A percentile compares a stretch with the other conserved stretches of the same genome.
phyloP scores from a whole-genome alignment of 2,888 invertebrate genomes.

The Therioaphis trifolii region DNA sequence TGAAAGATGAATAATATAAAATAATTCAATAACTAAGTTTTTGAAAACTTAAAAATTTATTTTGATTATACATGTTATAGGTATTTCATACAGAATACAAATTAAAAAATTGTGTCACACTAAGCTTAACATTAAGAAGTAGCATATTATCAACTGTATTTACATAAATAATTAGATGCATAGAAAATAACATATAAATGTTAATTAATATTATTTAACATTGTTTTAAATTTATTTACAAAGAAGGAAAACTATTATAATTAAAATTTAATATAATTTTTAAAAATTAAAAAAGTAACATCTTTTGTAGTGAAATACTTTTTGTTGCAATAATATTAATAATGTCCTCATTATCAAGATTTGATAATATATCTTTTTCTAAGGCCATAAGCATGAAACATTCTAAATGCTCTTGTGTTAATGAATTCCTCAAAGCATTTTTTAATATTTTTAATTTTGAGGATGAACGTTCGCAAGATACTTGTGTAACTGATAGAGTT shows the following conservation, averaged over 20 bases:
- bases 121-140: neutral
- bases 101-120: neutral
- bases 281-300: slow-evolving; percentile 28
- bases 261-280: slow-evolving; percentile 1
- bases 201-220: neutral
- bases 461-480: slow-evolving; percentile 43
- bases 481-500: slow-evolving; percentile 34
- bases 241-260: neutral
- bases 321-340: slow-evolving; percentile 2
- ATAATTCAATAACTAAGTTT: too few species aligned
- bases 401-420: slow-evolving; percentile 41
- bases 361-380: slow-evolving; percentile 48
- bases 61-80: neutral
- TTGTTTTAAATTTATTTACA: neutral
- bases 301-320: neutral
- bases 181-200: neutral
- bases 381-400: slow-evolving; percentile 45
- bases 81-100: slow-evolving; percentile 13
- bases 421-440: slow-evolving; percentile 26
- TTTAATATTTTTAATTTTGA: slow-evolving; percentile 53
- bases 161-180: neutral
- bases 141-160: too few species aligned
- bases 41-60: neutral
- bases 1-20: too few species aligned
- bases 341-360: neutral